A percentile compares a stretch with the other conserved stretches of the same genome.
Evolutionary conservation across 1,140 invertebrate genomes (phyloP).

Genomic region (Samia ricini): DNA sequence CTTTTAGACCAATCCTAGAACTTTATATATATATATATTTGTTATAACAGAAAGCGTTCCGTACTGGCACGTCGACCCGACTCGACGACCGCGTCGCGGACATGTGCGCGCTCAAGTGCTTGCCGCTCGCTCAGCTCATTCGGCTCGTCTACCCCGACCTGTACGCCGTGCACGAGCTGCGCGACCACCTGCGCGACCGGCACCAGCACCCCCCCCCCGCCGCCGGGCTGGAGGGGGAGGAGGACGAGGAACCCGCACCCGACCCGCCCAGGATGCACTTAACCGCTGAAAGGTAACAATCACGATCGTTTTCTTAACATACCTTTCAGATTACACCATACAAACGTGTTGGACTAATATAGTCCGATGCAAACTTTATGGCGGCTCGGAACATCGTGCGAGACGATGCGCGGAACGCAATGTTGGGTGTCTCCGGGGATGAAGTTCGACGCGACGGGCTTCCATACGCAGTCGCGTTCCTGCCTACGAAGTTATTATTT

Average conservation of each 20-base stretch:
- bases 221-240: slow-evolving; percentile 76
- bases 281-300: slow-evolving; percentile 81
- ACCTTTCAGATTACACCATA: no score
- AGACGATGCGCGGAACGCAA: no score
- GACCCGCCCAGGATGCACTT: slow-evolving; percentile 83
- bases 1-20: no score
- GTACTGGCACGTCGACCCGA: slow-evolving; percentile 90
- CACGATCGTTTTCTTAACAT: no score
- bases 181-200: slow-evolving; percentile 33
- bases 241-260: slow-evolving; percentile 77
- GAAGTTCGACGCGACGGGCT: no score
- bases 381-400: no score
- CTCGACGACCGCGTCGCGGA: slow-evolving; percentile 95
- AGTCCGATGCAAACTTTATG: no score
- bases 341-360: no score
- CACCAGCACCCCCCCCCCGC: background rate
- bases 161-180: slow-evolving; percentile 91
- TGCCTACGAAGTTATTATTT: no score
- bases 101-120: slow-evolving; percentile 95
- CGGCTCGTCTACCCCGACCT: slow-evolving; percentile 95
- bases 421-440: no score
- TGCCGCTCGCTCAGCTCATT: slow-evolving; percentile 90
- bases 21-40: no score
- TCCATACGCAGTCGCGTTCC: no score
- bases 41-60: slow-evolving; percentile 86